Base-by-base conservation (phyloP, 1,140 invertebrate genomes). In the Tetramorium parvispinum region DNA sequence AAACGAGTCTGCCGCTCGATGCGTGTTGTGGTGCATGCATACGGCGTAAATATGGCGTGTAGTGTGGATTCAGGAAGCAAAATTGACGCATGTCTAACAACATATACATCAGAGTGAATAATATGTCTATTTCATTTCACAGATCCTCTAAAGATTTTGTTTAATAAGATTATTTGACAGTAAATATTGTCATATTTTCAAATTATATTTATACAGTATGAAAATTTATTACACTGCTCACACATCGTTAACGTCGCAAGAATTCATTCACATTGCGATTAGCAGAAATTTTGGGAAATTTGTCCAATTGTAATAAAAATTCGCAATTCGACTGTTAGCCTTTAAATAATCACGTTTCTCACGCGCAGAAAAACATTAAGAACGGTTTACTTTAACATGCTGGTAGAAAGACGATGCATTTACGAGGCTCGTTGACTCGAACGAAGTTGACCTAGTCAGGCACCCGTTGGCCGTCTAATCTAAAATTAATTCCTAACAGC, bases 401-500 rank as follows among this genome's bases (percentile, higher is more conserved):
- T 49, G 43, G 40, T 73, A 59, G 63, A 81, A 83, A 75, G 53
- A 73, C 79, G 79, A 73, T 83, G 79, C 79, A 73, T 83, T 73
- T 83, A 73, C 87, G 87, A 86, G 85, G 79, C 86, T 91, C 87
- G 89, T 91, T 87, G 86, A 88, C 82, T 86, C 88, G 89, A 91
- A 88, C 78, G 81, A 88, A 92, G 92, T 93, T 92, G 92, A 92
- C 93, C 92, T 92, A 93, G 92, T 93, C 91, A 91, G 86, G 92
- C 91, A 92, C 91, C 88, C 90, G 92, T 88, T 86, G 93, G 91
- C 92, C 92, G 91, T 91, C 91, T 93, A 94, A 95, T 95, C 94
- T 95, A 95, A 95, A 95, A 95, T 95, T 95, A 94, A 95, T 94
- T 93, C 92, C 91, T 77, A 92, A 94, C 94, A 94, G 94, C 93